Percentiles rank a stretch among this genome's conserved stretches.
phyloP scores from a whole-genome alignment of 2,888 invertebrate species.

The Metallyticus violacea region DNA sequence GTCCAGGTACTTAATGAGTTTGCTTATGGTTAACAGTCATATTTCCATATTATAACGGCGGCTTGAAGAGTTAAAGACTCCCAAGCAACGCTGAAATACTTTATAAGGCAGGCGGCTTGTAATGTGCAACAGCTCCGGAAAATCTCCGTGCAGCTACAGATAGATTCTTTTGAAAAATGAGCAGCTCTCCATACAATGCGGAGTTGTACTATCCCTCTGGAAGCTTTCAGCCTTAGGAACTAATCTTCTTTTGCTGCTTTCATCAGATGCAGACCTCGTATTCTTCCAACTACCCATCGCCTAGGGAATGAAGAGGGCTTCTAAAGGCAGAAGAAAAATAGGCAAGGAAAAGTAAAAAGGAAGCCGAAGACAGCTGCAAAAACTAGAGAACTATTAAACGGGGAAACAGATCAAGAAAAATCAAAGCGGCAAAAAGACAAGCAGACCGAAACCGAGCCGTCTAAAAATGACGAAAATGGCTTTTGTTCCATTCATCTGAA shows the following conservation, averaged over 20 bases:
- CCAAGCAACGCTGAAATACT: no score
- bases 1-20: no score
- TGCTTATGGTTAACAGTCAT: no score
- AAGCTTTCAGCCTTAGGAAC: background rate
- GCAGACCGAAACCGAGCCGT: background rate
- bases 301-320: background rate
- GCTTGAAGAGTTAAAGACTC: no score
- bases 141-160: background rate
- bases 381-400: background rate
- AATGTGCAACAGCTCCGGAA: background rate
- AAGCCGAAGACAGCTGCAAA: background rate
- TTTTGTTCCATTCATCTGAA: background rate
- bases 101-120: background rate
- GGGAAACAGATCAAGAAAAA: background rate
- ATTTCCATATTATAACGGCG: no score
- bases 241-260: background rate
- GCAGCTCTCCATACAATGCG: background rate
- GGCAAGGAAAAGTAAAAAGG: background rate
- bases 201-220: background rate
- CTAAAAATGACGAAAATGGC: background rate
- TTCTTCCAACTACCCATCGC: no score
- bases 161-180: background rate
- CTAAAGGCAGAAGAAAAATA: background rate
- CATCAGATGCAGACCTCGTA: background rate
- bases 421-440: background rate